phyloP scores from a whole-genome alignment of 2,888 invertebrate genomes.

The Cephus spinipes region DNA sequence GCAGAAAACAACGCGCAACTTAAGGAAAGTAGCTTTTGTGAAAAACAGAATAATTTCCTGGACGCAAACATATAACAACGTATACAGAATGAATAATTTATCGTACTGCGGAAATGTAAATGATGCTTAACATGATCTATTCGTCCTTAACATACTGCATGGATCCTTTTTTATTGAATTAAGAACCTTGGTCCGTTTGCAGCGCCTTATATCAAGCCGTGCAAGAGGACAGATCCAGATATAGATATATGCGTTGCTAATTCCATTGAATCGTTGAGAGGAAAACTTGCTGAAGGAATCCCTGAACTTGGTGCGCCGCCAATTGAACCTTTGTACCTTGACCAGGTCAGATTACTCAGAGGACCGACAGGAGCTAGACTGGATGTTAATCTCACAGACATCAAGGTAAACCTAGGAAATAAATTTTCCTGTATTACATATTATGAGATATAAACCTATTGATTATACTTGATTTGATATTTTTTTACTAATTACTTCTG shows the following conservation, averaged over 20 bases:
- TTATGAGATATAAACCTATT: neutral
- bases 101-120: neutral
- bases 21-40: too few species aligned
- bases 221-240: conserved; percentile 73
- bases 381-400: conserved; percentile 60
- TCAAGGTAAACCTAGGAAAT: conserved; percentile 42
- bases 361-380: conserved; percentile 70
- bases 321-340: conserved; percentile 74
- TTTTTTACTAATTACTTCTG: neutral
- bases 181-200: conserved; percentile 46
- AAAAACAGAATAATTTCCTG: neutral
- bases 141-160: neutral
- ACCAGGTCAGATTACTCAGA: conserved; percentile 73
- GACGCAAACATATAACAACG: neutral
- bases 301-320: conserved; percentile 77
- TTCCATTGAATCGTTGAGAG: conserved; percentile 72
- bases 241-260: conserved; percentile 74
- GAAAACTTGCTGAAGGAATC: conserved; percentile 73
- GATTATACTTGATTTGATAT: conserved; percentile 3
- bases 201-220: conserved; percentile 76
- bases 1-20: neutral
- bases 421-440: neutral
- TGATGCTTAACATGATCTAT: neutral
- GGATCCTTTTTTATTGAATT: neutral
- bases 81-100: neutral